Evolutionary conservation across 2,888 invertebrate genomes (phyloP).

Genomic region (Rhaphigaster nebulosa): DNA sequence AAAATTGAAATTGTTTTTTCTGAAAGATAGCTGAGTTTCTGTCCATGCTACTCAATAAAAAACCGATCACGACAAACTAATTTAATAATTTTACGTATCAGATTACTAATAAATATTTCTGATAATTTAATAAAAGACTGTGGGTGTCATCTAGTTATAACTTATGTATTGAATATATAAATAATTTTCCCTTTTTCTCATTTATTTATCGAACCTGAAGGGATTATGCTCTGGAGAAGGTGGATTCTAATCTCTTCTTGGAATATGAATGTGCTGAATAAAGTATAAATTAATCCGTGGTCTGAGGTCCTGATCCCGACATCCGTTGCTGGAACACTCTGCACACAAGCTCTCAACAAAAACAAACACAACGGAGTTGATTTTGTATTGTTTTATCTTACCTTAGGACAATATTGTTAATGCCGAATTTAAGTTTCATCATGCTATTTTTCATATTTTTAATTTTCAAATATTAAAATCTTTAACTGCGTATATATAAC

Average conservation of each 20-base stretch:
- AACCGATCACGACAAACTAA: too few species aligned
- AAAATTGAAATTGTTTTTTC: too few species aligned
- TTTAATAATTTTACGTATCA: too few species aligned
- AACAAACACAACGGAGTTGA: background rate
- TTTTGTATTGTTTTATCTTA: background rate
- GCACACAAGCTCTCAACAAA: background rate
- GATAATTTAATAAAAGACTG: too few species aligned
- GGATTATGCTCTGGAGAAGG: background rate
- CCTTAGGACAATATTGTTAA: background rate
- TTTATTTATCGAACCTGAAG: background rate
- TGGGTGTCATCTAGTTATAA: too few species aligned
- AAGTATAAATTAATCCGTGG: background rate
- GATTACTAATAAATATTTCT: too few species aligned
- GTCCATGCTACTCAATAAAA: too few species aligned
- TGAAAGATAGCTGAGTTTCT: too few species aligned
- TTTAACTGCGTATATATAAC: too few species aligned
- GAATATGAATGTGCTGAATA: background rate
- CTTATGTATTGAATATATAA: too few species aligned
- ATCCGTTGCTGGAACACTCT: background rate
- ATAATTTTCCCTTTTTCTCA: background rate
- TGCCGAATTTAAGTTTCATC: background rate
- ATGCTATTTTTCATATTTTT: background rate
- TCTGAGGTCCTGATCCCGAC: background rate
- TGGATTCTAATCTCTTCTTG: background rate
- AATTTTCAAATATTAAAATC: too few species aligned